Conservation (phyloP, 2,797 vertebrate genomes). For the Peromyscus attwateri region DNA sequence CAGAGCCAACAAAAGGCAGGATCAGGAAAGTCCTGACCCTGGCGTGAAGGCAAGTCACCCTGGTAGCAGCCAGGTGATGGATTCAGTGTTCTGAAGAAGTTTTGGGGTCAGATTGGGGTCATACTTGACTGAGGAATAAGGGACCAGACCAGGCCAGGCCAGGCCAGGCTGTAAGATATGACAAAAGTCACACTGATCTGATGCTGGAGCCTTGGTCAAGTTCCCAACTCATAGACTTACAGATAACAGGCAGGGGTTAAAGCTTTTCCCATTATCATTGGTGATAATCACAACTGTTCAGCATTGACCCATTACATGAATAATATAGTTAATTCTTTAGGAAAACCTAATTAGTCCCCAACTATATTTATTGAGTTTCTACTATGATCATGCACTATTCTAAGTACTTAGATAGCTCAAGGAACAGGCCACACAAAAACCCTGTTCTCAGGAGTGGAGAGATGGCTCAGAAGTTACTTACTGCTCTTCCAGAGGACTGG, state of each 20-base stretch:
- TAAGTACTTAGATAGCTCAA: background rate
- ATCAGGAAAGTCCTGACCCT: conserved; percentile 68
- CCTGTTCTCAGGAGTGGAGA: background rate
- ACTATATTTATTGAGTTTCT: background rate
- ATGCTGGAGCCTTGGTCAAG: background rate
- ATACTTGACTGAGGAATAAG: background rate
- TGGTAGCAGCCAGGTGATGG: conserved; percentile 16
- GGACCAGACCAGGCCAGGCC: background rate
- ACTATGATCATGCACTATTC: background rate
- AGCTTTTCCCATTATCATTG: background rate
- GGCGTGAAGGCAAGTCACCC: background rate
- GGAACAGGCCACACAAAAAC: background rate
- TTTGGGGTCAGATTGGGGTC: background rate
- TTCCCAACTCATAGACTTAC: background rate
- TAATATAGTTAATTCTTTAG: background rate
- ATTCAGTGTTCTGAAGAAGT: background rate
- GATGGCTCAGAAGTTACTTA: background rate
- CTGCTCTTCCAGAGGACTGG: background rate
- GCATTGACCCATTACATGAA: background rate
- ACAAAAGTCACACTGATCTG: background rate
- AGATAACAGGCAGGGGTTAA: background rate
- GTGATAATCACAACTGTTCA: background rate
- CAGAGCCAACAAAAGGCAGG: conserved; percentile 66
- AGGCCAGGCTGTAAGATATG: background rate
- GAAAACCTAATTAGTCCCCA: background rate